phyloP scores from a whole-genome alignment of 2,113 vertebrate genomes.

The Tychaedon coryphoeus region DNA sequence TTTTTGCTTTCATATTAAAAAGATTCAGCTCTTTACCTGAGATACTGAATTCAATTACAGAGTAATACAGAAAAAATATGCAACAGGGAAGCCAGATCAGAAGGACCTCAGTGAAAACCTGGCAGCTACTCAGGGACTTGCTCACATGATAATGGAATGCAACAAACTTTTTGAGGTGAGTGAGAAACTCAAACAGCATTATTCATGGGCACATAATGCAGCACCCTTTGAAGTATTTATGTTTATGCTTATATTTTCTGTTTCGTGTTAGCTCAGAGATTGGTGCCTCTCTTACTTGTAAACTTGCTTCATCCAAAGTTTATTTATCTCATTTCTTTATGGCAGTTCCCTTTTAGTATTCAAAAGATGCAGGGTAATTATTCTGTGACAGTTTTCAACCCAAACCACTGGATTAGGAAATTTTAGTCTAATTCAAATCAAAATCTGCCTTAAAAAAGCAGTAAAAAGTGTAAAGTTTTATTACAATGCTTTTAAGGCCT shows the following conservation, averaged over 20 bases:
- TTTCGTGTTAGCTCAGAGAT: constrained; percentile 1
- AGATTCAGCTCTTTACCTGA: constrained; percentile 42
- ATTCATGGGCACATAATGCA: constrained; percentile 56
- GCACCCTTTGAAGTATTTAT: constrained; percentile 9
- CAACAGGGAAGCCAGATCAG: constrained; percentile 94
- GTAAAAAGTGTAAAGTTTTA: not conserved
- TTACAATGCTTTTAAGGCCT: not conserved
- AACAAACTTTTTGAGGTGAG: constrained; percentile 93
- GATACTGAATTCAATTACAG: constrained; percentile 74
- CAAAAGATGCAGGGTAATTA: not conserved
- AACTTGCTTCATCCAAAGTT: not conserved
- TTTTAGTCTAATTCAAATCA: not conserved
- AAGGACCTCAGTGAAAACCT: constrained; percentile 97
- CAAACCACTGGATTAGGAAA: not conserved
- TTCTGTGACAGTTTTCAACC: not conserved
- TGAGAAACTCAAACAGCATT: constrained; percentile 26
- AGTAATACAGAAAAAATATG: constrained; percentile 95
- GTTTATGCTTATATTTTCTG: constrained; percentile 16
- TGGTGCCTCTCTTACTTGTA: constrained; percentile 13
- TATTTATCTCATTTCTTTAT: not conserved
- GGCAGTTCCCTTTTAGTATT: not conserved
- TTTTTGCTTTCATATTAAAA: constrained; percentile 40
- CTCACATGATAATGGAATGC: constrained; percentile 96
- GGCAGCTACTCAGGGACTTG: constrained; percentile 93
- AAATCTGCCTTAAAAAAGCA: not conserved